Base-by-base conservation (phyloP, 2,797 vertebrate genomes). In the Danio albolineatus region DNA sequence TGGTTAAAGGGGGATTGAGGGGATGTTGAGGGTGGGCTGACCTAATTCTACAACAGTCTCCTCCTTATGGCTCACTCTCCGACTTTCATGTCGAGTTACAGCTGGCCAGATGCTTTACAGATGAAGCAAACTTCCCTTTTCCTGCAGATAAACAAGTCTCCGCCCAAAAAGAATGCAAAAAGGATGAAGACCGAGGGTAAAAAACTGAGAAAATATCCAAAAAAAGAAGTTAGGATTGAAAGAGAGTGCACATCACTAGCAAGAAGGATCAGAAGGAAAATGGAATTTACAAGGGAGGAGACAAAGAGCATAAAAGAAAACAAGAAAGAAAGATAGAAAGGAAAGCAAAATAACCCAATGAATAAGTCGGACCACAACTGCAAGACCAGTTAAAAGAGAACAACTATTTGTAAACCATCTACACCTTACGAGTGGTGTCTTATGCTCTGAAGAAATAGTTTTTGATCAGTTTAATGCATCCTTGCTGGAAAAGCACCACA, bases 51-150 rank as follows among this genome's bases (percentile, higher is more conserved):
- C 17, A 81, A 74, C 21, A 75, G 51, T 62, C 74, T 73, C 77
- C 78, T 60, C 80, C 73, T 74, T 12, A 75, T 19, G 61, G 69
- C 48, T 59, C 39, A 7, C 39, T 7, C 36, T 62, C 70, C 57
- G 28, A 57, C 56, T 48, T 75, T 38, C 13, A 76, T 56, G 44
- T 67, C 38, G 43, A 66, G 65, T 39, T 14, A 66, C 75, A 79
- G 65, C 53, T 62, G 64, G 73, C 85, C 88, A 90, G 87, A 88
- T 89, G 89, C 66, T 41, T 71, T 41, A 48, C 85, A 90, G 85
- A 89, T 86, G 86, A 85, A 76, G 79, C 46, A 69, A 56, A 66
- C 81, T 59, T 86, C 83, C 70, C 46, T 75, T 53, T 56, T 86
- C 75, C 73, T 76, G 72, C 73, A 75, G 60, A 59, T 60, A 77